Evolutionary conservation across 2,888 invertebrate genomes (phyloP), one percentile per base, ranked within the genome.

Genomic region (Agrenia bidenticulata): DNA sequence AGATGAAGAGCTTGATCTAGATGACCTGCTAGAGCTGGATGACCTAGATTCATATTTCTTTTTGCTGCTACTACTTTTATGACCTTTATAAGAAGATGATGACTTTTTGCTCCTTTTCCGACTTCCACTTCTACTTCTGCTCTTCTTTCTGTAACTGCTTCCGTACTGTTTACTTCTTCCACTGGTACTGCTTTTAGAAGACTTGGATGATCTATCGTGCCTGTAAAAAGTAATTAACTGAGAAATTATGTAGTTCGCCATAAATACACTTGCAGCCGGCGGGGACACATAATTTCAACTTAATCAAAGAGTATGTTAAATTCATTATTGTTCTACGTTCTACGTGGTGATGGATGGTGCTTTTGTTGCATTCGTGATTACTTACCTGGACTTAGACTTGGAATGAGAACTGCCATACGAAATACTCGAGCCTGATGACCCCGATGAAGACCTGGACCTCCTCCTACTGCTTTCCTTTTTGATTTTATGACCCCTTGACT

Each of bases 11-110:
- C 21, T 61, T 50, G 60, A 50, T 11, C 37, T 24, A 24, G 65
- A 61, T 2, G 54, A 54, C 57, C 27, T 68, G 23, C 57, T 66
- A 0, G 70, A 67, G 32, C 63, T 70, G 1, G 60, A 61, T 11
- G 66, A 66, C 39, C 39, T 54, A 13, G 61, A 65, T 19, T 61
- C 17, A 19, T 54, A 54, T 26, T 57, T 49, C 51, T 61, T 61
- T 13, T 42, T 62, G 19, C 59, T 55, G 11, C 64, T 49, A 21
- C 55, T 41, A 15, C 41, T 62, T 45, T 58, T 58, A 11, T 58
- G 13, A 7, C 51, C 23, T 4, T 13, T 23, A 51, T 13, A 15
- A 7, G 51, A 51, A 7, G 51, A 51, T 17, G 51, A 51, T 7
- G 23, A 7, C 27, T 57, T 41, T 7, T n/a, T 21, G 17, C 41